Conservation (phyloP, 2,797 vertebrate genomes). For the Sebastes hubbsi region DNA sequence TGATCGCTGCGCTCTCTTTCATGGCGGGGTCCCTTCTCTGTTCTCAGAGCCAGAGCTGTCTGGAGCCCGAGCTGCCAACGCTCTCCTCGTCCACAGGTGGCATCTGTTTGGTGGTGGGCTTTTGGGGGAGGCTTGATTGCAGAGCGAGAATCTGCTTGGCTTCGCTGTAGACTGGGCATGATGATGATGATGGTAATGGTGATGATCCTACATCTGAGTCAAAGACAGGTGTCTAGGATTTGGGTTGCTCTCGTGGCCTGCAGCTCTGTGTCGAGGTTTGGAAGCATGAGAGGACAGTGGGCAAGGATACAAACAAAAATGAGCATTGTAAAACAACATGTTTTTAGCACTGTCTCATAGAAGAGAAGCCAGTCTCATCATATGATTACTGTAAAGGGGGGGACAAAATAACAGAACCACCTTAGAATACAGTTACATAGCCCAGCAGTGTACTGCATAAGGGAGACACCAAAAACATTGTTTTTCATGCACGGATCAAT, state of each 20-base stretch:
- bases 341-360: neutral
- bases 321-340: neutral
- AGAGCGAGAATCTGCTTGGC: neutral
- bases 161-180: neutral
- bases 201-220: conserved; percentile 24
- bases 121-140: conserved; percentile 17
- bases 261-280: neutral
- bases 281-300: neutral
- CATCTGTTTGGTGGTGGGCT: conserved; percentile 1
- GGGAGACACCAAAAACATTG: too few relatives aligned
- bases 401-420: neutral
- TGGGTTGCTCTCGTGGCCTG: conserved; percentile 2
- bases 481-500: too few relatives aligned
- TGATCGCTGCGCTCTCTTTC: conserved; percentile 46
- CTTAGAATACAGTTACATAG: neutral
- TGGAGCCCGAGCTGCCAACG: conserved; percentile 12
- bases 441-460: neutral
- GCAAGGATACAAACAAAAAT: neutral
- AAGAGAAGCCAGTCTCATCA: neutral
- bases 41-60: conserved; percentile 36
- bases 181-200: conserved; percentile 15
- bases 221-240: conserved; percentile 34
- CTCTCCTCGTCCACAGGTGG: conserved; percentile 47
- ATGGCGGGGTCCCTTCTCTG: conserved; percentile 44
- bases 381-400: neutral